These are phyloP conservation scores for Cantharis lateralis DNA, from an alignment of 2,888 invertebrate species.

Conservation along the genomic window DNA sequence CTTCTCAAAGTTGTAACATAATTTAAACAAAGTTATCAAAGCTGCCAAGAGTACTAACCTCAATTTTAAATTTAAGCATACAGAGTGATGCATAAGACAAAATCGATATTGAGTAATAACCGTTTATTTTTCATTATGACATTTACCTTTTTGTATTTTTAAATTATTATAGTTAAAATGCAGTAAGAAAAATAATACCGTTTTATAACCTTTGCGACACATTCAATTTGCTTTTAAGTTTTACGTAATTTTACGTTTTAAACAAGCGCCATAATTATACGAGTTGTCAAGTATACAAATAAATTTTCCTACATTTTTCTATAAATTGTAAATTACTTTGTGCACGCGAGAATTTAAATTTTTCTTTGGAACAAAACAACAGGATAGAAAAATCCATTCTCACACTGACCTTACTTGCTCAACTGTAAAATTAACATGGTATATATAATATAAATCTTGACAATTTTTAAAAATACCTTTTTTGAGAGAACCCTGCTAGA, in stretches of 20 bases:
- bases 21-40: too few relatives aligned
- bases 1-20: too few relatives aligned
- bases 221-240: background rate
- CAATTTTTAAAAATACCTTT: constrained; percentile 1
- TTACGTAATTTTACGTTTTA: background rate
- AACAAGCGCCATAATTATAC: background rate
- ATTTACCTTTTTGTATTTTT: too few relatives aligned
- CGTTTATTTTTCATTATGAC: too few relatives aligned
- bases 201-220: background rate
- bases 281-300: constrained; percentile 7
- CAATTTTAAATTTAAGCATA: too few relatives aligned
- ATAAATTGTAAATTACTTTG: constrained; percentile 3
- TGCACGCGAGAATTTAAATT: constrained; percentile 1
- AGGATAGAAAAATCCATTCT: background rate
- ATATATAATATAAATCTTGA: constrained; percentile 2
- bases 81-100: too few relatives aligned
- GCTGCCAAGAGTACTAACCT: too few relatives aligned
- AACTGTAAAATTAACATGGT: background rate
- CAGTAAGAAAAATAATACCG: background rate
- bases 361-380: background rate
- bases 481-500: background rate
- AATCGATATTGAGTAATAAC: too few relatives aligned
- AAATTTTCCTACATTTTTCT: constrained; percentile 5
- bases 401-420: constrained; percentile 1
- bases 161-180: background rate